These are phyloP conservation scores for Trematomus loennbergii DNA, from an alignment of 2,113 vertebrate species.

Conservation along the genomic window DNA sequence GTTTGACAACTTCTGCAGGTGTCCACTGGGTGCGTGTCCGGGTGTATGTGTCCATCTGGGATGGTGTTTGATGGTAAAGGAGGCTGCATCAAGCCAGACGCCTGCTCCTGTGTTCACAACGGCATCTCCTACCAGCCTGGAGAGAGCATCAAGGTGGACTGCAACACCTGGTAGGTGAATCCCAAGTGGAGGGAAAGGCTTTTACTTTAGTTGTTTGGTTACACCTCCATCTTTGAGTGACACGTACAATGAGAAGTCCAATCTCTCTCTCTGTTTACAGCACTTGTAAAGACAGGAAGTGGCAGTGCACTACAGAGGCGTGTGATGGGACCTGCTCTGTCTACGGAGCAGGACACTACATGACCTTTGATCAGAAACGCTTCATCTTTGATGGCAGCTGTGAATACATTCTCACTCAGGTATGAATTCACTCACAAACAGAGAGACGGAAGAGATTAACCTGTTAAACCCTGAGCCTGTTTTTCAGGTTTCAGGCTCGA, in stretches of 20 bases:
- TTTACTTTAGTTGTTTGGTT: not conserved
- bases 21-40: too few relatives aligned
- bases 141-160: conserved; percentile 85
- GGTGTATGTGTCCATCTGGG: too few relatives aligned
- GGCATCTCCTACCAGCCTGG: conserved; percentile 83
- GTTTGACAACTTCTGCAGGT: too few relatives aligned
- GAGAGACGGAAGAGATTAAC: not conserved
- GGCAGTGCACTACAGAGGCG: conserved; percentile 84
- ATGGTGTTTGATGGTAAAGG: too few relatives aligned
- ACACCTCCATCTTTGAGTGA: not conserved
- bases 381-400: conserved; percentile 90
- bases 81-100: too few relatives aligned
- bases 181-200: not conserved
- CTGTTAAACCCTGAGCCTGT: too few relatives aligned
- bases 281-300: conserved; percentile 86
- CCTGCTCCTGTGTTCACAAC: too few relatives aligned
- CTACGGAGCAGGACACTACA: conserved; percentile 92
- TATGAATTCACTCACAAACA: conserved; percentile 54
- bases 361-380: conserved; percentile 89
- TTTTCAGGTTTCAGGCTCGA: too few relatives aligned
- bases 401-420: conserved; percentile 90
- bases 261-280: conserved; percentile 65
- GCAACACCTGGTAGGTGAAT: conserved; percentile 88
- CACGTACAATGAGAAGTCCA: not conserved
- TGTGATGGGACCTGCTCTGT: conserved; percentile 90